Percentiles rank a stretch among this genome's conserved stretches.
phyloP scores from a whole-genome alignment of 2,113 vertebrate species.

The Potamarius usumacintae region DNA sequence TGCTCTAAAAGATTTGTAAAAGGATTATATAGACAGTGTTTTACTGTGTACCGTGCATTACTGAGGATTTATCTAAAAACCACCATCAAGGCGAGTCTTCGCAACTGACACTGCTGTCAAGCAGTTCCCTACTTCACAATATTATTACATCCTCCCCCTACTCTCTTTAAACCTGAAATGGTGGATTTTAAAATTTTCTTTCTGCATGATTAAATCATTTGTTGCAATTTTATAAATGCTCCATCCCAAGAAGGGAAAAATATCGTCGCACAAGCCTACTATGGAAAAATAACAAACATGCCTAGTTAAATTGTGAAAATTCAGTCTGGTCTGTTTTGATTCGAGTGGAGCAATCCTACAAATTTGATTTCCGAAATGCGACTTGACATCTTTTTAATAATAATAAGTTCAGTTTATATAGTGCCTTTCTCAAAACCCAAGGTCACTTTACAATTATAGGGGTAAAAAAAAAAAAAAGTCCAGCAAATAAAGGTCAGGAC shows the following conservation, averaged over 20 bases:
- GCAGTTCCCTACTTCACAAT: background rate
- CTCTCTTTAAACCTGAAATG: background rate
- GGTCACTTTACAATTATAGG: too few relatives aligned
- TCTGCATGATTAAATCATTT: background rate
- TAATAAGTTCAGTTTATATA: too few relatives aligned
- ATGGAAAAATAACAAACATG: background rate
- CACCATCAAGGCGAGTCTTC: background rate
- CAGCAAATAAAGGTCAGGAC: too few relatives aligned
- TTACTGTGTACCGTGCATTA: background rate
- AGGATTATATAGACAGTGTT: background rate
- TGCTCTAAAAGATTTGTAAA: background rate
- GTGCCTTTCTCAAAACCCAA: too few relatives aligned
- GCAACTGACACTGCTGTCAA: background rate
- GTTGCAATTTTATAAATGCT: too few relatives aligned
- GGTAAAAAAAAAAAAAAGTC: too few relatives aligned
- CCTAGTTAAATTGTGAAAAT: background rate
- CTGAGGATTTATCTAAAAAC: background rate
- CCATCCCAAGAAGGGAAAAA: too few relatives aligned
- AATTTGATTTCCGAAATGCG: too few relatives aligned
- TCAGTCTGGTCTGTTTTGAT: background rate
- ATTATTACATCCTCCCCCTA: background rate
- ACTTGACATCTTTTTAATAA: background rate
- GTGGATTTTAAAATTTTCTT: background rate
- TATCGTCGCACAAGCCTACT: background rate
- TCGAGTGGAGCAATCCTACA: too few relatives aligned